phyloP scores from a whole-genome alignment of 2,113 vertebrate species.

The Todiramphus saurophagus region DNA sequence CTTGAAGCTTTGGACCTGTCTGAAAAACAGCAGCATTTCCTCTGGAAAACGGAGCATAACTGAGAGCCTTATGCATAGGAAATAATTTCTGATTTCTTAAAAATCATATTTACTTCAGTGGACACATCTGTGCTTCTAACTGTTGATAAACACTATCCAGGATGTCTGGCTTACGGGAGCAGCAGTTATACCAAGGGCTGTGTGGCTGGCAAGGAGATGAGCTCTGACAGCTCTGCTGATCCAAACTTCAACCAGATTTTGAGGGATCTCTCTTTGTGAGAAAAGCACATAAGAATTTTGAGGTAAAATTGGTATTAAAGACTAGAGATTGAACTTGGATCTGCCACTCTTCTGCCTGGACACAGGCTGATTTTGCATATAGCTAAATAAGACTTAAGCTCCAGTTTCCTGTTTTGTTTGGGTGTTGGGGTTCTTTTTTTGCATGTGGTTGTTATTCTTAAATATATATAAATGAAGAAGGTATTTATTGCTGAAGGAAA shows the following conservation, averaged over 20 bases:
- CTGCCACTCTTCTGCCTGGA: neutral
- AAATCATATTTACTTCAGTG: neutral
- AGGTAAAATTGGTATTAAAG: neutral
- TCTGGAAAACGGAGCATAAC: neutral
- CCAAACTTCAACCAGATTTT: neutral
- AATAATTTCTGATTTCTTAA: neutral
- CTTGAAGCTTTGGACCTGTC: neutral
- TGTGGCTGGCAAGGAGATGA: neutral
- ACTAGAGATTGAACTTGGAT: neutral
- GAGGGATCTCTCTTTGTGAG: neutral
- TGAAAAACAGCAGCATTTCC: neutral
- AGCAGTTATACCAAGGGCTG: neutral
- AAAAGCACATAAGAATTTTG: neutral
- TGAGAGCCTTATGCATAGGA: rapidly evolving
- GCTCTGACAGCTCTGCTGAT: neutral
- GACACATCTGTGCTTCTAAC: neutral
- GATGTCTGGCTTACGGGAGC: neutral
- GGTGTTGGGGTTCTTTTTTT: neutral
- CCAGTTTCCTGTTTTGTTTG: neutral
- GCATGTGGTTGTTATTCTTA: neutral
- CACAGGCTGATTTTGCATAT: neutral
- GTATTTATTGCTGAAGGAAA: constrained; percentile 61
- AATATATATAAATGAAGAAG: neutral
- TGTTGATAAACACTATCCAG: neutral
- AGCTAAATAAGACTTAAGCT: neutral